A percentile compares a stretch with the other conserved stretches of the same genome.
phyloP scores from a whole-genome alignment of 30 jellyfish, hydroid and myxozoan species.

The Phacellophora camtschatica region DNA sequence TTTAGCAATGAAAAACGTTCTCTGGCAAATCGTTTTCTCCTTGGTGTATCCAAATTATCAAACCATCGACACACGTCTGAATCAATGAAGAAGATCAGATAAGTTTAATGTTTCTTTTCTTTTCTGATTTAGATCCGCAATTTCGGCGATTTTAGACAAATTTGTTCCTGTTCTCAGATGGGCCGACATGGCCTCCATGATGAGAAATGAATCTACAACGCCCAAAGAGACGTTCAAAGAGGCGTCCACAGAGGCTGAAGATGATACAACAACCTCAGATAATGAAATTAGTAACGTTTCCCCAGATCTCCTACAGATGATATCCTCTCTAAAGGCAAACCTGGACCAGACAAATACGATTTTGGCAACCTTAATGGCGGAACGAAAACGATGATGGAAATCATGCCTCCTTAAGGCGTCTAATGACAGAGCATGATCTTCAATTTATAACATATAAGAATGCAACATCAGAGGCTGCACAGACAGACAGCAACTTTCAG shows the following conservation, averaged over 20 bases:
- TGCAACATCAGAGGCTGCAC: slow-evolving; percentile 41
- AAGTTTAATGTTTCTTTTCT: background rate
- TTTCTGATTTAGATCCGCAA: background rate
- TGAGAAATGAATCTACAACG: background rate
- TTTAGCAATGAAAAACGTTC: background rate
- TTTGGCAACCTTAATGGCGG: slow-evolving; percentile 30
- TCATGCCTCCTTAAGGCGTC: slow-evolving; percentile 27
- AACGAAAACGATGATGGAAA: slow-evolving; percentile 28
- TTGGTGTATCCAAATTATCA: slow-evolving; percentile 8
- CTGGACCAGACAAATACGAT: background rate
- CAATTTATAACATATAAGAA: slow-evolving; percentile 24
- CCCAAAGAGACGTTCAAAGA: background rate
- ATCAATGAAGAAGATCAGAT: background rate
- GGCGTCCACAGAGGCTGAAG: background rate
- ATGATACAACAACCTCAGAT: background rate
- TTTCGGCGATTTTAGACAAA: background rate
- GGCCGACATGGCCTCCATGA: slow-evolving; percentile 13
- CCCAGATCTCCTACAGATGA: background rate
- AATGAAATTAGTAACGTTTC: background rate
- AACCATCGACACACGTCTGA: slow-evolving; percentile 3
- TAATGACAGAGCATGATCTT: background rate
- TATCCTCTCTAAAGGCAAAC: background rate
- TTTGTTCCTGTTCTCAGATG: background rate
- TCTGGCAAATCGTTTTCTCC: slow-evolving; percentile 8
- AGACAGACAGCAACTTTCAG: too few species aligned